These are phyloP conservation scores for Beroe ovata DNA, from an alignment of 37 sponge, comb jelly and placozoan genomes.

Conservation along the genomic window DNA sequence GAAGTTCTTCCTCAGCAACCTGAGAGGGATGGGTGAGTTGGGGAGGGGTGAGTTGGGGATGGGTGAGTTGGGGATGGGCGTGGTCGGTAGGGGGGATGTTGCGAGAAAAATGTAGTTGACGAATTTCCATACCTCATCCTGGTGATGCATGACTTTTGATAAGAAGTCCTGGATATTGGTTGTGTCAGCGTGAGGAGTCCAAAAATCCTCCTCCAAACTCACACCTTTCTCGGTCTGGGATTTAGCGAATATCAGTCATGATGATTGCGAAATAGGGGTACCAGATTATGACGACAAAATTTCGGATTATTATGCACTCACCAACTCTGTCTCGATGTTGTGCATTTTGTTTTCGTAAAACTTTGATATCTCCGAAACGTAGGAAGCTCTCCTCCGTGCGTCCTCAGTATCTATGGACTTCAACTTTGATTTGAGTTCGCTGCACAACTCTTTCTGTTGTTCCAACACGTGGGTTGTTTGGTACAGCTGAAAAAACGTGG, in stretches of 20 bases:
- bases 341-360: not conserved
- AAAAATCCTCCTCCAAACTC: not conserved
- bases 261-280: too few species aligned
- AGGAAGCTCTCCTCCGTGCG: not conserved
- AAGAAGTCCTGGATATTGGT: not conserved
- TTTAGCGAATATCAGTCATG: too few species aligned
- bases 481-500: not conserved
- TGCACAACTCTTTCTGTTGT: not conserved
- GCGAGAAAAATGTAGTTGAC: too few species aligned
- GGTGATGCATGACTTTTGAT: not conserved
- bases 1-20: not conserved
- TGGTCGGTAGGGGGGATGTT: too few species aligned
- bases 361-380: not conserved
- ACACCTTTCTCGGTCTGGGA: not conserved
- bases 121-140: slow-evolving; percentile 29
- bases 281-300: too few species aligned
- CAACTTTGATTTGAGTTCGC: not conserved
- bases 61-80: too few species aligned
- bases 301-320: not conserved
- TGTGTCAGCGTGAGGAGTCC: not conserved
- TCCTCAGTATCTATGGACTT: not conserved
- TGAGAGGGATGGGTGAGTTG: too few species aligned
- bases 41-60: too few species aligned
- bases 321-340: not conserved
- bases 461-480: not conserved